phyloP scores from a whole-genome alignment of 2,888 invertebrate genomes.

The Hydrotaea diabolus region DNA sequence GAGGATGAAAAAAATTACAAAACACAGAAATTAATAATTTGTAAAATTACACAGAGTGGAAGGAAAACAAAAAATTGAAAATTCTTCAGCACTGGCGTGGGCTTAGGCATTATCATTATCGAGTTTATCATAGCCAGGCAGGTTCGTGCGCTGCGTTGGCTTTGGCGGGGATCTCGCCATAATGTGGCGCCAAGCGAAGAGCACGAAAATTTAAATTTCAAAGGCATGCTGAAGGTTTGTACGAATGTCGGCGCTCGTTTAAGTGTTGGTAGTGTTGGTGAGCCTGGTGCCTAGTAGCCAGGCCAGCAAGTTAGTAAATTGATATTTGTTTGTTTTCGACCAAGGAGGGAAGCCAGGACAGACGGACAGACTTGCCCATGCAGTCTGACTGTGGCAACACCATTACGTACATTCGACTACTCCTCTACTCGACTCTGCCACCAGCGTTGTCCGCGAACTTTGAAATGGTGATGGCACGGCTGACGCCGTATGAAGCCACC shows the following conservation, averaged over 20 bases:
- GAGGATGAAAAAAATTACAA: constrained; percentile 19
- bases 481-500: constrained; percentile 62
- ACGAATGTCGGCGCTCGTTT: too few relatives aligned
- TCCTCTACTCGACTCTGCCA: constrained; percentile 35
- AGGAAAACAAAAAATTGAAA: background rate
- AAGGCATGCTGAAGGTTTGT: constrained; percentile 22
- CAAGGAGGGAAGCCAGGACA: background rate
- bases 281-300: constrained; percentile 50
- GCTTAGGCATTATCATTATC: constrained; percentile 59
- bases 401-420: constrained; percentile 57
- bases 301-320: constrained; percentile 60
- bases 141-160: constrained; percentile 54
- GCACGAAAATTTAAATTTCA: constrained; percentile 76
- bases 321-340: constrained; percentile 55
- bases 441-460: background rate
- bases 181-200: constrained; percentile 77
- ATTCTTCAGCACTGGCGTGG: constrained; percentile 8
- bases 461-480: constrained; percentile 7
- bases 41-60: constrained; percentile 58
- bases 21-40: constrained; percentile 49
- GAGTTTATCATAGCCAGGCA: constrained; percentile 65
- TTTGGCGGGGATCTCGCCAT: constrained; percentile 66
- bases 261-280: too few relatives aligned
- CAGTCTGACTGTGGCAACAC: constrained; percentile 51
- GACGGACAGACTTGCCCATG: background rate